Evolutionary conservation across 2,797 vertebrate species (phyloP).

Genomic region (Melanotaenia pygmaea): DNA sequence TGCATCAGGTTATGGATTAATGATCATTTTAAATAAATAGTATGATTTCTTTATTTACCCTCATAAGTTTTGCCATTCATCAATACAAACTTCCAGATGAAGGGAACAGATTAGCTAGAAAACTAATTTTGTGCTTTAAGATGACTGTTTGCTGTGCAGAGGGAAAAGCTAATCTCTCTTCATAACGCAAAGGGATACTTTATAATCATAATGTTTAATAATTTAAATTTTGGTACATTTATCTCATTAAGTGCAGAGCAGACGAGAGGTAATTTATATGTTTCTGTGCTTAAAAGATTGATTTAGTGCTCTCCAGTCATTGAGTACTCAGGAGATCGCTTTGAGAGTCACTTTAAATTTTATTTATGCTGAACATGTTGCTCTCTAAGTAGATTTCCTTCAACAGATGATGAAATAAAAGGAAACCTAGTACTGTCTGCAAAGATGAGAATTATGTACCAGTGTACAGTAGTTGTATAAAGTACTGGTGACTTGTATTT

Average conservation of each 20-base stretch:
- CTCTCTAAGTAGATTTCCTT: conserved; percentile 26
- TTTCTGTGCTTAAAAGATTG: conserved; percentile 26
- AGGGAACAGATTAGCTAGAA: conserved; percentile 8
- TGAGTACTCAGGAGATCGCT: conserved; percentile 5
- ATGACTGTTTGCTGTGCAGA: background rate
- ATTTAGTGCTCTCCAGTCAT: conserved; percentile 33
- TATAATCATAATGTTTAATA: conserved; percentile 12
- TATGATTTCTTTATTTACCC: background rate
- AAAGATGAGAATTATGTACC: conserved; percentile 20
- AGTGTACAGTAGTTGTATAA: conserved; percentile 2
- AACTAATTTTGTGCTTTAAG: background rate
- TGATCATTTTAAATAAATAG: background rate
- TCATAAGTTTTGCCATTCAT: background rate
- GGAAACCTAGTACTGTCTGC: conserved; percentile 14
- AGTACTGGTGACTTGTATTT: conserved; percentile 26
- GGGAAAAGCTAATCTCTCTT: background rate
- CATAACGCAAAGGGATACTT: conserved; percentile 2
- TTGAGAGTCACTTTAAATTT: conserved; percentile 5
- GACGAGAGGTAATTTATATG: conserved; percentile 25
- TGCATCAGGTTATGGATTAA: background rate
- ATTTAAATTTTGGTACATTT: conserved; percentile 22
- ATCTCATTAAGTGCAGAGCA: conserved; percentile 30
- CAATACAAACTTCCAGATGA: conserved; percentile 3
- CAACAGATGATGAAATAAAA: conserved; percentile 21
- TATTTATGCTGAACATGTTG: conserved; percentile 20